Evolutionary conservation across 2,113 vertebrate species (phyloP).

Genomic region (Dryoscopus gambensis): DNA sequence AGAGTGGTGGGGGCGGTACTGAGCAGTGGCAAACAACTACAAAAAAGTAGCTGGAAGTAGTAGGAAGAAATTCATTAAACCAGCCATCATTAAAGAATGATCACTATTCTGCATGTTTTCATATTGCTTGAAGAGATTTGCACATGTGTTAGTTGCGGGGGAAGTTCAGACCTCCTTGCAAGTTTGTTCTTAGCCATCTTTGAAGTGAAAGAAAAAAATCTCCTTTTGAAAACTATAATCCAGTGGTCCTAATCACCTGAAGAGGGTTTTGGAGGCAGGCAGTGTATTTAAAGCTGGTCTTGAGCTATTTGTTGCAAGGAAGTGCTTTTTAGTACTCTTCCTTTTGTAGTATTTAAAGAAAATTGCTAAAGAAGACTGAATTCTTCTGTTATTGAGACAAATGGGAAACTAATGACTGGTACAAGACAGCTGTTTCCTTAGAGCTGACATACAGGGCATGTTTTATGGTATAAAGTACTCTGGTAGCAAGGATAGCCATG

Average conservation of each 20-base stretch:
- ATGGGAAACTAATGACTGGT: not conserved
- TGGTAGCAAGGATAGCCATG: not conserved
- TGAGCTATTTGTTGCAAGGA: not conserved
- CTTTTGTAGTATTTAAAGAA: not conserved
- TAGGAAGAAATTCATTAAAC: not conserved
- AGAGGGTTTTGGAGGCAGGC: not conserved
- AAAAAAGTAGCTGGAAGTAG: not conserved
- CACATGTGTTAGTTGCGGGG: not conserved
- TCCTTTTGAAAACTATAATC: not conserved
- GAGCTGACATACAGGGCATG: not conserved
- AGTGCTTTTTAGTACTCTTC: not conserved
- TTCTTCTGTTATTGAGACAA: not conserved
- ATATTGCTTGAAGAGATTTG: not conserved
- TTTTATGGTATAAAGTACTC: not conserved
- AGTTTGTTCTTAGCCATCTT: not conserved
- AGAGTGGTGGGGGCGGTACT: not conserved
- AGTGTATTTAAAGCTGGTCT: not conserved
- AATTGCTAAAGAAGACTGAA: not conserved
- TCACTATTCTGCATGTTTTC: not conserved
- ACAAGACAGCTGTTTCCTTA: not conserved
- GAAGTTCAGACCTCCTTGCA: not conserved
- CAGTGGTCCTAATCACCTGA: not conserved
- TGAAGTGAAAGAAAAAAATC: not conserved
- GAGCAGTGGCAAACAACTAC: not conserved
- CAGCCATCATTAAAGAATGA: not conserved